Percentiles rank a stretch among this genome's conserved stretches.
Conservation (phyloP, 1,140 invertebrate genomes). For the Nephila pilipes region DNA sequence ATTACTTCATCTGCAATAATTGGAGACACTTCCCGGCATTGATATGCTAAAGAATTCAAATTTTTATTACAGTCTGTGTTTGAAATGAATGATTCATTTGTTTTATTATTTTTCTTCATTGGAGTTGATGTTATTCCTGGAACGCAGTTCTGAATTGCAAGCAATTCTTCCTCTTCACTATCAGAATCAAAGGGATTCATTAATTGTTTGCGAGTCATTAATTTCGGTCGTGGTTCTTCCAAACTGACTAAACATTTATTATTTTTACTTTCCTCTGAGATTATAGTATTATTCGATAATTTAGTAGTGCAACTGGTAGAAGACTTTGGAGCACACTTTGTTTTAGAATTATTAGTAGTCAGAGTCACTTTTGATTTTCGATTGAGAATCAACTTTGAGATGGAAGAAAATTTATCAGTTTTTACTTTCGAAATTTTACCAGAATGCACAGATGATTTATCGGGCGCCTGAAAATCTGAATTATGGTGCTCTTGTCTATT, state of each 20-base stretch:
- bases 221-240: conserved; percentile 75
- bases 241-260: background rate
- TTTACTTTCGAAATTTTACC: conserved; percentile 23
- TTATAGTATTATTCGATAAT: background rate
- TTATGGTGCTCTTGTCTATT: conserved; percentile 16
- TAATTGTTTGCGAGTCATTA: conserved; percentile 93
- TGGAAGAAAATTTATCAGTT: conserved; percentile 35
- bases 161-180: conserved; percentile 88
- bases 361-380: conserved; percentile 31
- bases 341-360: background rate
- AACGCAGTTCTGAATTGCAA: conserved; percentile 62
- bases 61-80: background rate
- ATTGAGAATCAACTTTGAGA: conserved; percentile 15
- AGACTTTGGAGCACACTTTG: background rate
- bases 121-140: conserved; percentile 1
- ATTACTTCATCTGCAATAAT: conserved; percentile 73
- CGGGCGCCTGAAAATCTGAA: background rate
- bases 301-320: background rate
- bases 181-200: conserved; percentile 95
- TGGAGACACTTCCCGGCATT: conserved; percentile 12
- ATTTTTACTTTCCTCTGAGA: too few species aligned
- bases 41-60: background rate
- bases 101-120: background rate
- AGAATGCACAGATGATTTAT: background rate
- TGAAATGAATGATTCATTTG: background rate